Percentiles rank a stretch among this genome's conserved stretches.
phyloP scores from a whole-genome alignment of 2,797 vertebrate species.

The Falco biarmicus region DNA sequence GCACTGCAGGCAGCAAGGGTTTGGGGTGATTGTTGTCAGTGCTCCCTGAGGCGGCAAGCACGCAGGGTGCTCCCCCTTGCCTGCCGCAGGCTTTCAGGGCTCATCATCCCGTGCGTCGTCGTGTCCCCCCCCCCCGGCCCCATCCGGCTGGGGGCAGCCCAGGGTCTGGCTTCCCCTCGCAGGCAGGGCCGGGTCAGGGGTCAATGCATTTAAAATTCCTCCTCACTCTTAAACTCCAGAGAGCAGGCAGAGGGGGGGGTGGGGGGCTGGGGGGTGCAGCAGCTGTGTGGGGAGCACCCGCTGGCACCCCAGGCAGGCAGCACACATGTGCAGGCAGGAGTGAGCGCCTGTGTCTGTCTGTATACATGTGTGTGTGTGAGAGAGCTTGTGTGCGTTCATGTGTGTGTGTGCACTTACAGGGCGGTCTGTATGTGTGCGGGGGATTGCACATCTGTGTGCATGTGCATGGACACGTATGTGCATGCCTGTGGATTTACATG shows the following conservation, averaged over 20 bases:
- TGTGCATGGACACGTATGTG: fast-evolving
- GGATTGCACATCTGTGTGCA: background rate
- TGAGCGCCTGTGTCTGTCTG: fast-evolving
- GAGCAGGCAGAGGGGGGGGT: fast-evolving
- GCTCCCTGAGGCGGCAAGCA: fast-evolving
- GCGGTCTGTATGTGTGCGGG: too few relatives aligned
- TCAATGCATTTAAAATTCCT: constrained; percentile 69
- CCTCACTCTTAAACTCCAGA: background rate
- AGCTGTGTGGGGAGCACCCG: background rate
- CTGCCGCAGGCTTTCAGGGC: fast-evolving
- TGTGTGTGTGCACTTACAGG: fast-evolving
- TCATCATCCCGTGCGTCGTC: background rate
- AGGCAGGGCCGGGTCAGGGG: constrained; percentile 24
- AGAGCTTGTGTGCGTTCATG: fast-evolving
- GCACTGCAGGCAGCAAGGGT: background rate
- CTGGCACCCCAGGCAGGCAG: background rate
- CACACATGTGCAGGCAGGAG: fast-evolving
- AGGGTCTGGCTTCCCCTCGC: constrained; percentile 17
- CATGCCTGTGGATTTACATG: background rate
- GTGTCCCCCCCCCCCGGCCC: background rate
- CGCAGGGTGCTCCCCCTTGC: background rate
- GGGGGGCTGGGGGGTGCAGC: background rate
- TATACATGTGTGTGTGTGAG: background rate
- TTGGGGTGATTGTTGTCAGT: background rate
- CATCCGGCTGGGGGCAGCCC: background rate